phyloP scores from a whole-genome alignment of 2,113 vertebrate genomes.

The Urocynchramus pylzowi region DNA sequence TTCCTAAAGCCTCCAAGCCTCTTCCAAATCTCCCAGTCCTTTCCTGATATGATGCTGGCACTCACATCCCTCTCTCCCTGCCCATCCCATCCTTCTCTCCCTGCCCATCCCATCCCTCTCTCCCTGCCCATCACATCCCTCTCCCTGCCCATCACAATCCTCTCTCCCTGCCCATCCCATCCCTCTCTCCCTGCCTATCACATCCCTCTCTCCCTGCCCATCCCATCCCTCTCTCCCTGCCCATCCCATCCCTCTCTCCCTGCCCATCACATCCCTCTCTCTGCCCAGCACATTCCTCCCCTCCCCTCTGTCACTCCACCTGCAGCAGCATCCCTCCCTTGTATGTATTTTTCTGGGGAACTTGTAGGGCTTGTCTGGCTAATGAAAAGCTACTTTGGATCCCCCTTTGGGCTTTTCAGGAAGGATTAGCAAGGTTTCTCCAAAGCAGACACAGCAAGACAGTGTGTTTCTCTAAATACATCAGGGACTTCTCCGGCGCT shows the following conservation, averaged over 20 bases:
- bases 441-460: slow-evolving; percentile 52
- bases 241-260: neutral
- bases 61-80: neutral
- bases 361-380: slow-evolving; percentile 51
- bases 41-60: neutral
- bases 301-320: neutral
- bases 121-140: neutral
- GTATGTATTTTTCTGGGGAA: neutral
- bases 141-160: neutral
- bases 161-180: neutral
- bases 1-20: neutral
- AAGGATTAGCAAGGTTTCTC: slow-evolving; percentile 61
- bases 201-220: neutral
- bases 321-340: neutral
- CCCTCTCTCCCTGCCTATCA: neutral
- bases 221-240: neutral
- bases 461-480: slow-evolving; percentile 50
- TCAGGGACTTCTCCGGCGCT: neutral
- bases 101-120: neutral
- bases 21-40: neutral
- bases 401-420: slow-evolving; percentile 56
- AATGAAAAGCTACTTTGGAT: slow-evolving; percentile 62
- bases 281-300: neutral
- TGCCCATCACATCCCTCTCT: neutral
- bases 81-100: neutral